phyloP scores from a whole-genome alignment of 2,113 vertebrate species.

The Phyllopteryx taeniolatus region DNA sequence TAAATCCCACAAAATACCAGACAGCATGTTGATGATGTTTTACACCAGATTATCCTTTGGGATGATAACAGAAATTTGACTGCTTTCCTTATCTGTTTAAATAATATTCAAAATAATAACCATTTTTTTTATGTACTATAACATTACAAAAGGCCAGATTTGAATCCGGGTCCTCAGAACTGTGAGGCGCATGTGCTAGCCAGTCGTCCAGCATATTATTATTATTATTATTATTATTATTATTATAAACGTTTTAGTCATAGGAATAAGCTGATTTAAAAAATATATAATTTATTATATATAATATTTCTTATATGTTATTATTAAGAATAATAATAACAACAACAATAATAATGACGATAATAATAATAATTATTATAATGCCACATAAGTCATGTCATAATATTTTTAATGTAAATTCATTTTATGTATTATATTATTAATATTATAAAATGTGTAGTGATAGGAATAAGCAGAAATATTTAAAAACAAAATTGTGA shows the following conservation, averaged over 20 bases:
- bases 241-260: neutral
- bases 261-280: too few relatives aligned
- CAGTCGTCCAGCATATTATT: too few relatives aligned
- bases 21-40: constrained; percentile 34
- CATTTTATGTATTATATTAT: neutral
- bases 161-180: too few relatives aligned
- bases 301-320: neutral
- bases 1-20: constrained; percentile 46
- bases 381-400: too few relatives aligned
- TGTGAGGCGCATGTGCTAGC: too few relatives aligned
- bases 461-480: too few relatives aligned
- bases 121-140: neutral
- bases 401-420: too few relatives aligned
- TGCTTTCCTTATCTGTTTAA: neutral
- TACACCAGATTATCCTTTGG: constrained; percentile 30
- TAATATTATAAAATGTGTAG: neutral
- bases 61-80: neutral
- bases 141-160: too few relatives aligned
- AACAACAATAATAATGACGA: too few relatives aligned
- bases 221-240: neutral
- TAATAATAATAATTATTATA: too few relatives aligned
- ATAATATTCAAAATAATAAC: neutral
- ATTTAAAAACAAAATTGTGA: too few relatives aligned
- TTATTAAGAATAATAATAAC: neutral
- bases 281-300: neutral